Base-by-base conservation (phyloP, 2,888 invertebrate species). In the Andricus curvator region DNA sequence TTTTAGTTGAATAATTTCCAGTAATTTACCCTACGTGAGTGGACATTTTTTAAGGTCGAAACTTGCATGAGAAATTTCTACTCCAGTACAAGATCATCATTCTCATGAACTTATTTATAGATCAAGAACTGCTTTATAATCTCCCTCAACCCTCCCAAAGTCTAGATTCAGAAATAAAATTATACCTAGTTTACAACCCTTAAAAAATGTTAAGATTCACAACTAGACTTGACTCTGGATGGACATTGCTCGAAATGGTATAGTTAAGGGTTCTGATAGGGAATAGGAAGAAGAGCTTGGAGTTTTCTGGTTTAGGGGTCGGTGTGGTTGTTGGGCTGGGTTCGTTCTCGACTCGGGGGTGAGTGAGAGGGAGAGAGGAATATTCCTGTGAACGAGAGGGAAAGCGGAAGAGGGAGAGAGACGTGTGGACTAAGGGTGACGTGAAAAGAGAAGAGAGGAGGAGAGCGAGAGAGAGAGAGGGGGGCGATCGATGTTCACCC, bases 401-500 rank as follows among this genome's bases (percentile, higher is more conserved):
- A 81, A 80, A 78, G 82, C 82, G 77, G 79, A 78, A 77, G 80
- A 82, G 64, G 81, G 83, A 83, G 81, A 80, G 81, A 83, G 80
- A 79, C 70, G 70, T 76, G 78, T 67, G 70, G 81, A 82, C 76
- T 41, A 78, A 80, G 48, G 78, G 70, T 13, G 66, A 70, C 64
- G 78, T 56, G 81, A 81, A 78, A 37, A 65, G 78, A 80, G 83
- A 84, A 81, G 82, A 67, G 83, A 79, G 83, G 84, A 83, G 81
- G 79, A 66, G 83, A 15, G 13, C 0, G 83, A 80, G 84, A 82
- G 82, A 81, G 87, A 85, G 87, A 87, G 86, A 85, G 88, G 87
- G 87, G 87, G 88, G 93, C 94, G 94, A 94, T 94, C 94, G 94
- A 94, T 94, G 94, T 93, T 93, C 93, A 93, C 93, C 93, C 92